Base-by-base conservation (phyloP, 2,797 vertebrate species). In the Sebastes minor region DNA sequence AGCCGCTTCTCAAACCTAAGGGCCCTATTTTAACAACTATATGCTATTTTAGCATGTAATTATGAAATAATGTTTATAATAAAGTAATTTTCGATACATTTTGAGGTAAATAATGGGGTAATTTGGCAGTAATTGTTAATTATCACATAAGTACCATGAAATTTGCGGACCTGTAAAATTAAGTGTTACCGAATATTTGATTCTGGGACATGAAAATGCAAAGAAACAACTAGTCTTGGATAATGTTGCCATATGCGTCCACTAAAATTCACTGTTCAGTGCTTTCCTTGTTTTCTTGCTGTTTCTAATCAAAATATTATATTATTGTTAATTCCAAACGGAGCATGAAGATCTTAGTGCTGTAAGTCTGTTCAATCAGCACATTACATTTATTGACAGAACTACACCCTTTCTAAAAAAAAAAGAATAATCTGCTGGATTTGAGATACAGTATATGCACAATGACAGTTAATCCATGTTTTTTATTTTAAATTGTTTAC, bases 381-480 rank as follows among this genome's bases (percentile, higher is more conserved):
- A 78, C 3, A 25, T 55, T 49, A 32, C 46, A 67, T 38, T 71
- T 60, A 71, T 32, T 70, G 65, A 46, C 23, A 49, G 9, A 42
- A 49, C 0, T 46, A 0, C 14, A 46, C 42, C 14, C 42, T 46
- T 46, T 46, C 42, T 7, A 46, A 46, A 46, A 46, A 27, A 42
- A 42, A 3, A 3, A 33, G 9, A 35, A 42, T 16, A 66, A 73
- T 22, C 66, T 74, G 55, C 1, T 68, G 35, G 27, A 74, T 80
- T 64, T 60, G 3, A 62, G 3, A 46, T 32, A 32, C 30, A 1
- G 30, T 30, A 30, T 9, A 55, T 52, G 59, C 25, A 73, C 28
- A 56, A 25, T 30, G 71, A 78, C 32, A 71, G 73, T 57, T 76
- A 76, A 83, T 71, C 56, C 42, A 60, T 80, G 35, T 38, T 38